Base-by-base conservation (phyloP, 1,140 invertebrate genomes). In the Charaxes varanes region DNA sequence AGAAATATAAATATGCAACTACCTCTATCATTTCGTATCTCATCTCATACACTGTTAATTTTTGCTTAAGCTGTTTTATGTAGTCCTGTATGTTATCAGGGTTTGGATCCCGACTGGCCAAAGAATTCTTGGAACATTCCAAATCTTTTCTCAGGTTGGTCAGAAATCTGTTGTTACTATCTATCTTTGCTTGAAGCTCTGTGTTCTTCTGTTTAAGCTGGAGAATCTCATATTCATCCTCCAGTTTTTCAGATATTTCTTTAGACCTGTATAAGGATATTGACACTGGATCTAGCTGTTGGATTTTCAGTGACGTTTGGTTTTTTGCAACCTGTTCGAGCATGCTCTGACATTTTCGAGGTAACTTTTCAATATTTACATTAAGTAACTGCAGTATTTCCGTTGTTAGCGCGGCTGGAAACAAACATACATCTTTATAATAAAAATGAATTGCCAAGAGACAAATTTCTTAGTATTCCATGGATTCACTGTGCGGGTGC, bases 191-290 rank as follows among this genome's bases (percentile, higher is more conserved):
- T 53, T 77, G 65, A 7, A 79, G 35, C 35, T 65, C 52, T 1
- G 37, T 45, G 33, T 77, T 78, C 12, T 74, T 70, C 24, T 81
- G 80, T 24, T 66, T 63, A 5, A 84, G 31, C 40, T 76, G 66
- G 1, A 84, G 37, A 12, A 78, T 66, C 24, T 77, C 68, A 23
- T 74, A 76, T 28, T 81, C 70, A 7, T 78, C 62, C 34, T 78
- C 55, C 0, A 82, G 37, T 41, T 59, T 63, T 5, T 69, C 61
- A 0, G 65, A 40, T 13, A 65, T 16, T 32, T 67, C 50, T 35
- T 53, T 64, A 0, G 64, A 55, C 22, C 70, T 60, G 6, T 59
- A 53, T 12, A 79, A 23, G 3, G 66, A 73, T 21, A 84, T 49
- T 1, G 66, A 56, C 11, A 69, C 57, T 1, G 68, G 62, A 41